Base-by-base conservation (phyloP, 2,797 vertebrate genomes). In the Peromyscus melanophrys region DNA sequence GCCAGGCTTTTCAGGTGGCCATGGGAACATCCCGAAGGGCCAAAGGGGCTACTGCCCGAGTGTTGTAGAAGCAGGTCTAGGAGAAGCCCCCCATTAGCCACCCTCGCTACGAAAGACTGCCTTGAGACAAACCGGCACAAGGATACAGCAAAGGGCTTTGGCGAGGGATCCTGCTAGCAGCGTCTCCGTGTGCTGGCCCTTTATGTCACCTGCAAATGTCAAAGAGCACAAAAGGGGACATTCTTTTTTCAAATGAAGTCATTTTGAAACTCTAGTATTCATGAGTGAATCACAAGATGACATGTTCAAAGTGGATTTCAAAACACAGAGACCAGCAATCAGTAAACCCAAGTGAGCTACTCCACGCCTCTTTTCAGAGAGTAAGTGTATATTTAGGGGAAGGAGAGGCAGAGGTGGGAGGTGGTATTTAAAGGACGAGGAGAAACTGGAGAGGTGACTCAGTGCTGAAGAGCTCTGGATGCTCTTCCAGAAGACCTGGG, bases 81-180 rank as follows among this genome's bases (percentile, higher is more conserved):
- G 8, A 27, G n/a, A 25, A 16, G 49, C 5, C 31, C 6, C 1
- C 4, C 52, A 17, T 3, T 29, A 46, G 71, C 49, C n/a, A 34
- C 6, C 37, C 4, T 25, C 0, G 2, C 34, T 13, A 29, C 17
- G 25, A 59, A 49, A 49, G 57, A n/a, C 21, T 7, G 14, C 14
- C 4, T 6, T 9, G 27, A 2, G 29, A 16, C 4, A 31, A 1
- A 1, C 21, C 6, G 16, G 16, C 40, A 19, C 97, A 99, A 99
- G 99, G 99, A 99, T 99, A 99, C 99, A 99, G 97, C 99, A 99
- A 13, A 99, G 99, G 27, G 99, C 99, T 99, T 99, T 99, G 96
- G 99, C 99, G 4, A 99, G 99, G 4, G 99, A 99, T 90, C 99
- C 99, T 4, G 99, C 99, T 98, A 99, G 94, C 88, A 99, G 94